Percentiles rank a stretch among this genome's conserved stretches.
Conservation (phyloP, 1,140 invertebrate genomes). For the Procambarus clarkii region DNA sequence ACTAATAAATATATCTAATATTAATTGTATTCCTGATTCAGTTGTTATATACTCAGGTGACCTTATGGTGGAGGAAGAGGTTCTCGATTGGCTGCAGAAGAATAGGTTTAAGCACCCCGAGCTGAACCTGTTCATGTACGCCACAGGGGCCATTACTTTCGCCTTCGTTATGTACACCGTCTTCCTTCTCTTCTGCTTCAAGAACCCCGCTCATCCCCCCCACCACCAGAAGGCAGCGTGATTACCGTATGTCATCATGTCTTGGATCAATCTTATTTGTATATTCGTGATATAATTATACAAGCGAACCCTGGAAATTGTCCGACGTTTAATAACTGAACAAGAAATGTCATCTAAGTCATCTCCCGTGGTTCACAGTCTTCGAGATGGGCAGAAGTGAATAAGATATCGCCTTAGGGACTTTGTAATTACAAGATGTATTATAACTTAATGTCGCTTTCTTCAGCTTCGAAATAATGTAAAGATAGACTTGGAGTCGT, state of each 20-base stretch:
- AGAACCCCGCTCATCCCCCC: neutral
- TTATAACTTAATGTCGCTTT: too few relatives aligned
- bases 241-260: neutral
- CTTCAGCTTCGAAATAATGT: too few relatives aligned
- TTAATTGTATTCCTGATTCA: neutral
- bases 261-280: too few relatives aligned
- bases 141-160: slow-evolving; percentile 88
- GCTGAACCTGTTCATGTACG: slow-evolving; percentile 96
- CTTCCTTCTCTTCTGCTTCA: slow-evolving; percentile 92
- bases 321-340: too few relatives aligned
- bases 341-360: too few relatives aligned
- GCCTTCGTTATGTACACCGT: slow-evolving; percentile 93
- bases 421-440: too few relatives aligned
- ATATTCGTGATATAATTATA: too few relatives aligned
- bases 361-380: too few relatives aligned
- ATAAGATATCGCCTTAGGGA: too few relatives aligned
- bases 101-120: slow-evolving; percentile 95
- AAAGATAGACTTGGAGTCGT: too few relatives aligned
- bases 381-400: too few relatives aligned
- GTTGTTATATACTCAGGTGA: slow-evolving; percentile 81
- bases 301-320: too few relatives aligned
- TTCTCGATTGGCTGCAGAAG: slow-evolving; percentile 94
- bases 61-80: slow-evolving; percentile 87
- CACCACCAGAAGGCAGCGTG: slow-evolving; percentile 61
- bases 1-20: neutral